A percentile compares a stretch with the other conserved stretches of the same genome.
phyloP scores from a whole-genome alignment of 2,797 vertebrate genomes.

The Schizopygopsis pylzovi region DNA sequence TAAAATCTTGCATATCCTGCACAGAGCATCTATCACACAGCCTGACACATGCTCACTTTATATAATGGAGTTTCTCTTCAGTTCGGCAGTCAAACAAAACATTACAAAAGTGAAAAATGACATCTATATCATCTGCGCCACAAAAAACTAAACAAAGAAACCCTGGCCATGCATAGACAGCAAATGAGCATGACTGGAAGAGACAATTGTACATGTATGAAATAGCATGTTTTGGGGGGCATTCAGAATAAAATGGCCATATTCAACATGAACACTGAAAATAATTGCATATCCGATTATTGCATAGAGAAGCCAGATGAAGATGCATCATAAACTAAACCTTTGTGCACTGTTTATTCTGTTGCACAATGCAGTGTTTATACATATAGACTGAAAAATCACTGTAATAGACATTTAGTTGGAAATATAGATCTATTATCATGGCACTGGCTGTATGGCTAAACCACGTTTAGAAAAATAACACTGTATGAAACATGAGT shows the following conservation, averaged over 20 bases:
- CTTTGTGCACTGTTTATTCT: constrained; percentile 47
- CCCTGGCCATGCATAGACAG: constrained; percentile 47
- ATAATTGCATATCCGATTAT: constrained; percentile 78
- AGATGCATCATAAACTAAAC: constrained; percentile 56
- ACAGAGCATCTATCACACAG: constrained; percentile 20
- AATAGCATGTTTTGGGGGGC: constrained; percentile 1
- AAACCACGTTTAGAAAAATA: constrained; percentile 59
- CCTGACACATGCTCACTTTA: constrained; percentile 22
- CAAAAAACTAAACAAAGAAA: constrained; percentile 17
- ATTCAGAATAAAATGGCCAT: constrained; percentile 13
- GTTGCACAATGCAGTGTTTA: constrained; percentile 53
- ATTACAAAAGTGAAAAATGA: constrained; percentile 45
- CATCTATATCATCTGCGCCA: constrained; percentile 16
- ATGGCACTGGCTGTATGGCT: constrained; percentile 47
- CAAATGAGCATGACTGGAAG: constrained; percentile 29
- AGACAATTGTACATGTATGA: neutral
- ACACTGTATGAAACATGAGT: constrained; percentile 47
- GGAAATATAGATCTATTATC: constrained; percentile 59
- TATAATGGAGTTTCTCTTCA: constrained; percentile 19
- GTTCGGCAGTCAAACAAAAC: constrained; percentile 36
- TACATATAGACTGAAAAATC: constrained; percentile 49
- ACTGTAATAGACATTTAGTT: constrained; percentile 61
- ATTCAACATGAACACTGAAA: constrained; percentile 55
- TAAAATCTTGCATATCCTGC: constrained; percentile 46
- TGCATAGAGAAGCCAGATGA: constrained; percentile 82